These are phyloP conservation scores for Myoxocephalus aenaeus DNA, from an alignment of 2,797 vertebrate genomes.

Conservation along the genomic window DNA sequence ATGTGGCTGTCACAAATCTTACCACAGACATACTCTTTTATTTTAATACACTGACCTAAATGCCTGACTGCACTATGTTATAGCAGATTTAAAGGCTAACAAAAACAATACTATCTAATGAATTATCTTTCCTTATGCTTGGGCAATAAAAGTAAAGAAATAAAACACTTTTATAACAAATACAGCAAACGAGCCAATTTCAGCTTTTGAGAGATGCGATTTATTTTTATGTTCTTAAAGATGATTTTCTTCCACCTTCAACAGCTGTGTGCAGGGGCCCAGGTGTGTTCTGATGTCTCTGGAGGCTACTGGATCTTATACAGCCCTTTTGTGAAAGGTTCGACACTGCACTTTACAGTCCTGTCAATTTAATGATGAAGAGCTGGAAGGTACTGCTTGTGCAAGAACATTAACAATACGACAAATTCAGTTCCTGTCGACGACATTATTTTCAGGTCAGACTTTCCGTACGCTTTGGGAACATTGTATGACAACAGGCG, in stretches of 20 bases:
- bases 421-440: not conserved
- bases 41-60: not conserved
- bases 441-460: not conserved
- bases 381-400: not conserved
- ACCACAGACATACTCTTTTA: not conserved
- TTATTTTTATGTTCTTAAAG: not conserved
- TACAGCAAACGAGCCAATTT: not conserved
- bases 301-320: slow-evolving; percentile 47
- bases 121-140: not conserved
- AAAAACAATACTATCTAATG: not conserved
- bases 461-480: not conserved
- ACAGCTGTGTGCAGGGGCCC: slow-evolving; percentile 67
- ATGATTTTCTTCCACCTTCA: slow-evolving; percentile 21
- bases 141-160: slow-evolving; percentile 5
- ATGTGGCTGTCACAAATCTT: not conserved
- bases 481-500: not conserved
- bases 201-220: not conserved
- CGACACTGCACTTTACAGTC: slow-evolving; percentile 35
- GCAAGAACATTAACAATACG: not conserved
- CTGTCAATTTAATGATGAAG: slow-evolving; percentile 8
- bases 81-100: not conserved
- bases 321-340: slow-evolving; percentile 56
- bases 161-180: not conserved
- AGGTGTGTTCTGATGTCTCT: slow-evolving; percentile 65
- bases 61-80: not conserved